Conservation (phyloP, 2,113 vertebrate genomes). For the Ailuropoda melanoleuca region DNA sequence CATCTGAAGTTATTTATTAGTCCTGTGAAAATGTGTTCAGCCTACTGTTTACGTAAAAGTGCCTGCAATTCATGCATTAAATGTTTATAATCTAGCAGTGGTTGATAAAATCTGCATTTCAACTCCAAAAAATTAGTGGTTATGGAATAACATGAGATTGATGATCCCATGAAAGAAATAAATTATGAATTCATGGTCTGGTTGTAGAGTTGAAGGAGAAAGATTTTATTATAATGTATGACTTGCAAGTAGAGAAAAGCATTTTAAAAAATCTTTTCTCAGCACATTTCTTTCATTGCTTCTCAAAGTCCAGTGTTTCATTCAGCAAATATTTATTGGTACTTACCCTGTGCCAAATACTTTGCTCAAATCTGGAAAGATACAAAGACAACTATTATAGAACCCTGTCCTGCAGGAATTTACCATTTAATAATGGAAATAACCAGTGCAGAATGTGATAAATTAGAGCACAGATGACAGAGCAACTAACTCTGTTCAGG, state of each 20-base stretch:
- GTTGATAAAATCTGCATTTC: constrained; percentile 52
- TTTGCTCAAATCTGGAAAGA: background rate
- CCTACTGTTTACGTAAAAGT: constrained; percentile 33
- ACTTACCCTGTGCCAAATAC: background rate
- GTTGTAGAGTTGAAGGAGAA: constrained; percentile 52
- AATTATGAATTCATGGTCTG: constrained; percentile 56
- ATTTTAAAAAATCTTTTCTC: constrained; percentile 63
- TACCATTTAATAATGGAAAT: background rate
- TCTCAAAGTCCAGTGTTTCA: constrained; percentile 55
- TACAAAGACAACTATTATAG: background rate
- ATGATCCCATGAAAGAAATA: constrained; percentile 62
- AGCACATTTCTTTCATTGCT: constrained; percentile 67
- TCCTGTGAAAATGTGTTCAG: constrained; percentile 41
- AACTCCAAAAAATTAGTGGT: constrained; percentile 50
- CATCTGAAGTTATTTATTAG: constrained; percentile 65
- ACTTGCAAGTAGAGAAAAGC: constrained; percentile 54
- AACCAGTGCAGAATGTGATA: background rate
- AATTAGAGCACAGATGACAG: background rate
- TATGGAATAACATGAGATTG: constrained; percentile 49
- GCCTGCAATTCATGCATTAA: constrained; percentile 66
- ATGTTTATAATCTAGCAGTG: constrained; percentile 20
- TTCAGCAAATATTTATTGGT: constrained; percentile 39
- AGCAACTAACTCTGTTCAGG: background rate
- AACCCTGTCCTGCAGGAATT: background rate
- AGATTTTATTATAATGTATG: constrained; percentile 69